Evolutionary conservation across 2,113 vertebrate genomes (phyloP), one percentile per base, ranked within the genome.

Genomic region (Elephantulus edwardii): DNA sequence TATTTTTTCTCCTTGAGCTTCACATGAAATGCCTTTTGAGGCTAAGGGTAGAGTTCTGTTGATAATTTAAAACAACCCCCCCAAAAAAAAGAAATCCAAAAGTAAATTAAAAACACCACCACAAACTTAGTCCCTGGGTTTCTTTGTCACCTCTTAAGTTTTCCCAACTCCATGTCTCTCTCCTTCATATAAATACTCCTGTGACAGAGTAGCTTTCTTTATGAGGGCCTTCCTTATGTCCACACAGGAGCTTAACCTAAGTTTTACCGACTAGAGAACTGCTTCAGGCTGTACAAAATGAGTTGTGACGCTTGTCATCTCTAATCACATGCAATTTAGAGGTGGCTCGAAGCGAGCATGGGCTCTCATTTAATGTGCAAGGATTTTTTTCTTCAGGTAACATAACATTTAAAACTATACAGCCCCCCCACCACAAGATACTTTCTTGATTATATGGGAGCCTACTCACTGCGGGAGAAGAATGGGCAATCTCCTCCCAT

Each of bases 371-470:
- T 52, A 42, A 81, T 52, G 19, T 19, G 2, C 9, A 79, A 42
- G 7, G 9, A 46, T 56, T n/a, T 54, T 68, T 76, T n/a, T 54
- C 58, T 76, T 54, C 24, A 86, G 20, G 20, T n/a, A 35, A 52
- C 17, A 56, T 78, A n/a, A 3, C 58, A 52, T 70, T 17, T 77
- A 66, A 2, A 82, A 2, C 4, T 11, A 30, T 28, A 40, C 16
- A n/a, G 19, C n/a, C n/a, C n/a, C n/a, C n/a, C n/a, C n/a, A 75
- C 9, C 30, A 85, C 58, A 79, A 24, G 6, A 1, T 64, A 26
- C 26, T 42, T 80, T 88, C 17, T 71, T 93, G 64, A 58, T 58
- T 93, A 72, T 20, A 48, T 86, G 17, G 20, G 48, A 54, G 78
- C 22, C 5, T 50, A 70, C 16, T 88, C 24, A 90, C 20, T 68